Percentiles rank a stretch among this genome's conserved stretches.
These are phyloP conservation scores for Pogona vitticeps DNA, from an alignment of 2,113 vertebrate genomes.

Conservation along the genomic window DNA sequence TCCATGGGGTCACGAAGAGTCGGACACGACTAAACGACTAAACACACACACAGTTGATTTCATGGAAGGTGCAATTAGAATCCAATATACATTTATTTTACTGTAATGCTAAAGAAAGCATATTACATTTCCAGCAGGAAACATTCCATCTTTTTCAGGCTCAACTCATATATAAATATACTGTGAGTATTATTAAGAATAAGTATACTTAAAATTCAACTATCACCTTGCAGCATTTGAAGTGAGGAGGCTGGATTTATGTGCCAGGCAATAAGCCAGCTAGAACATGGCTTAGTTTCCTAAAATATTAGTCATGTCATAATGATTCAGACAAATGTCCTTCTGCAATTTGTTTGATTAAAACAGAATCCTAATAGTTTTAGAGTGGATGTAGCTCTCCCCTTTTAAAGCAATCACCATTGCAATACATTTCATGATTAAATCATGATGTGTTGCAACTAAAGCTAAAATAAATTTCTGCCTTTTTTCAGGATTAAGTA, in stretches of 20 bases:
- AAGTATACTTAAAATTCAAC: not conserved
- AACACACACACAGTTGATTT: no score
- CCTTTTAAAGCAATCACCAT: fast-evolving
- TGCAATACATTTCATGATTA: not conserved
- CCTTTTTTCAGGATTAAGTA: not conserved
- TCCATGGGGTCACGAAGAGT: no score
- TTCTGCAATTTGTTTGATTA: not conserved
- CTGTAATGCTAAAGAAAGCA: no score
- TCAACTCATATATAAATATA: not conserved
- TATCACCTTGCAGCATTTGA: not conserved
- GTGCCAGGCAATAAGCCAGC: not conserved
- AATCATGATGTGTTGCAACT: not conserved
- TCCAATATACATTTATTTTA: no score
- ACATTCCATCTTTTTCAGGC: not conserved
- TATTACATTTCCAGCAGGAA: no score
- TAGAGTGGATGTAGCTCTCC: not conserved
- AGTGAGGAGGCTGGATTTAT: not conserved
- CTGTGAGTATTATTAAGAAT: not conserved
- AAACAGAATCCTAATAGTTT: fast-evolving
- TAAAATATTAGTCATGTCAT: not conserved
- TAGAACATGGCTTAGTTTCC: not conserved
- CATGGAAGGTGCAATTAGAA: no score
- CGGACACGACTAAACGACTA: no score
- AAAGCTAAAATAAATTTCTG: not conserved
- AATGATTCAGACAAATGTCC: not conserved